phyloP scores from a whole-genome alignment of 2,113 vertebrate species.

The Sakesphorus luctuosus region DNA sequence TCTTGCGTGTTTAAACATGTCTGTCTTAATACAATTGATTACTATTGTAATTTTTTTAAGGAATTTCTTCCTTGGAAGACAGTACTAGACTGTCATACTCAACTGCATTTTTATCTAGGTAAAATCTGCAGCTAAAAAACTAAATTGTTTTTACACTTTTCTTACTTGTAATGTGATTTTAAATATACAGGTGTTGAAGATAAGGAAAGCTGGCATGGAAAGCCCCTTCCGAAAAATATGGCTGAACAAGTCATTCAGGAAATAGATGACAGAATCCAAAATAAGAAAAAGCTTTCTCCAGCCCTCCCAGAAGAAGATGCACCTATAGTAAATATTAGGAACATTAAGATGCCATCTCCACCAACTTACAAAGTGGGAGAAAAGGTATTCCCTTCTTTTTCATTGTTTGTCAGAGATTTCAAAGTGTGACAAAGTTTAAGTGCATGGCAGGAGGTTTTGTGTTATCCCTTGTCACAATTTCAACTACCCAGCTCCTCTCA shows the following conservation, averaged over 20 bases:
- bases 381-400: slow-evolving; percentile 79
- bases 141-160: neutral
- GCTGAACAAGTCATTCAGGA: slow-evolving; percentile 88
- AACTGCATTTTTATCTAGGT: neutral
- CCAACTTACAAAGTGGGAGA: slow-evolving; percentile 92
- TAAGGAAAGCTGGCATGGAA: slow-evolving; percentile 93
- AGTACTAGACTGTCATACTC: neutral
- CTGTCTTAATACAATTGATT: neutral
- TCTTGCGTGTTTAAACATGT: neutral
- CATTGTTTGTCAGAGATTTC: neutral
- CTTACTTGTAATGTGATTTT: neutral
- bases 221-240: slow-evolving; percentile 91
- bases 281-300: slow-evolving; percentile 89
- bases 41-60: neutral
- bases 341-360: slow-evolving; percentile 89
- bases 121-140: neutral
- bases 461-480: neutral
- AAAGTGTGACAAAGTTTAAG: neutral
- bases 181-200: slow-evolving; percentile 85
- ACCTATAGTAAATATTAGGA: slow-evolving; percentile 84
- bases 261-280: slow-evolving; percentile 85
- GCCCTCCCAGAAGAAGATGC: slow-evolving; percentile 86
- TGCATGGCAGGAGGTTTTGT: neutral
- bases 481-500: neutral
- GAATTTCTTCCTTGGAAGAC: neutral